Evolutionary conservation across 2,113 vertebrate species (phyloP).

Genomic region (Notothenia coriiceps): DNA sequence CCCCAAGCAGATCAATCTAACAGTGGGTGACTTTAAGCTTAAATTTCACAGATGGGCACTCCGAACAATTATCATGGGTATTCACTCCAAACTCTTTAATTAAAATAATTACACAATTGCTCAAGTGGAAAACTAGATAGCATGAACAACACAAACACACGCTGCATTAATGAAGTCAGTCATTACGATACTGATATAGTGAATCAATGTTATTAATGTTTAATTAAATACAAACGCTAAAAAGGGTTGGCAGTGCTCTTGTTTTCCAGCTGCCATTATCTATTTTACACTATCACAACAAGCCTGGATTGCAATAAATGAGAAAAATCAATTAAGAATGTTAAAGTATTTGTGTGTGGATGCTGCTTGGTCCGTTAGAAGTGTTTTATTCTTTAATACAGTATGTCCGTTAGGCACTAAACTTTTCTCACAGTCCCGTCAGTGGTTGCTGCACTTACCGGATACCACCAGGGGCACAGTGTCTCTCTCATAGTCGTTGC

Average conservation of each 20-base stretch:
- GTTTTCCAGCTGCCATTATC: constrained; percentile 35
- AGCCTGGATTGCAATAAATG: constrained; percentile 18
- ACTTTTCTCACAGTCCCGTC: constrained; percentile 17
- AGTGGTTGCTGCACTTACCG: constrained; percentile 84
- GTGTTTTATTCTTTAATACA: background rate
- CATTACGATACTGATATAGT: constrained; percentile 51
- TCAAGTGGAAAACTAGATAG: constrained; percentile 57
- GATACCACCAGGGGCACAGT: constrained; percentile 91
- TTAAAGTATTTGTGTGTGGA: background rate
- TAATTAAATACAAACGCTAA: constrained; percentile 30
- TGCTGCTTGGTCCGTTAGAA: constrained; percentile 7
- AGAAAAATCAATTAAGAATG: constrained; percentile 24
- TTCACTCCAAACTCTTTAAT: constrained; percentile 59
- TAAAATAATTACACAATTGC: constrained; percentile 63
- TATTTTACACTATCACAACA: constrained; percentile 32
- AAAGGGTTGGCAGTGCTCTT: constrained; percentile 4
- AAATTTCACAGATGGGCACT: constrained; percentile 40
- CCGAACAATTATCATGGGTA: constrained; percentile 31
- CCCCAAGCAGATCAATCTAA: constrained; percentile 33
- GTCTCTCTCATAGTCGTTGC: constrained; percentile 92
- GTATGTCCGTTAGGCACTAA: constrained; percentile 36
- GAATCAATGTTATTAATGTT: constrained; percentile 51
- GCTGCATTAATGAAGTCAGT: constrained; percentile 43
- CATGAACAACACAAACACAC: constrained; percentile 35
- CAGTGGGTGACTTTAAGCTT: background rate